Percentiles rank a stretch among this genome's conserved stretches.
Conservation (phyloP, 2,888 invertebrate species). For the Brachyopa scutellaris region DNA sequence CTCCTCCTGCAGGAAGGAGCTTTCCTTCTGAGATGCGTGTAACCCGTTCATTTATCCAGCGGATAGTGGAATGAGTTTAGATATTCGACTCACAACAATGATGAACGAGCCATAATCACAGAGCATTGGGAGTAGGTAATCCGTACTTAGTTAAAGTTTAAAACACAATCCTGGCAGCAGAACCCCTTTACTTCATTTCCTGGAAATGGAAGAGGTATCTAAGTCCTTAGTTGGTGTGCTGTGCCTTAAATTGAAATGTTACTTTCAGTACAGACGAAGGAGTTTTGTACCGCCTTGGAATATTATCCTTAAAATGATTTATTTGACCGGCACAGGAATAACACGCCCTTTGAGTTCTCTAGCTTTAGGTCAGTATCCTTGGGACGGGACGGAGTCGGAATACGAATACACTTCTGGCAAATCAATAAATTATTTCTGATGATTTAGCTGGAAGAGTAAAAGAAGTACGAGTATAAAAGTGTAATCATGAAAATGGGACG, state of each 20-base stretch:
- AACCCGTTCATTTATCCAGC: constrained; percentile 63
- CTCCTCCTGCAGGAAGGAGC: constrained; percentile 18
- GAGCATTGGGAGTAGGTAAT: constrained; percentile 71
- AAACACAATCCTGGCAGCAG: constrained; percentile 60
- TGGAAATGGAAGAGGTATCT: constrained; percentile 29
- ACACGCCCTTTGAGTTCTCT: constrained; percentile 64
- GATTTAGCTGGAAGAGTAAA: constrained; percentile 50
- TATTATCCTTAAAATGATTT: constrained; percentile 64
- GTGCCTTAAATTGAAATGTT: constrained; percentile 68
- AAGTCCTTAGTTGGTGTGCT: neutral
- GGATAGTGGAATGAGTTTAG: constrained; percentile 14
- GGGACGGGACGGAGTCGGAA: neutral
- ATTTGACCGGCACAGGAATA: constrained; percentile 61
- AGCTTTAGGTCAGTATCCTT: constrained; percentile 22
- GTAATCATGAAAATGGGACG: constrained; percentile 44
- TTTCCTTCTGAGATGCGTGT: constrained; percentile 66
- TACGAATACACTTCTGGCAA: constrained; percentile 20
- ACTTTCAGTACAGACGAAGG: constrained; percentile 41
- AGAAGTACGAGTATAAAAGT: no score
- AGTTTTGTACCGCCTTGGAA: constrained; percentile 50
- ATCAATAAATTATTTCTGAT: constrained; percentile 68
- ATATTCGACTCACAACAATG: constrained; percentile 59
- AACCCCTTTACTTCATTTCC: constrained; percentile 28
- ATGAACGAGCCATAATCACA: constrained; percentile 72
- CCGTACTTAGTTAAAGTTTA: constrained; percentile 71